Base-by-base conservation (phyloP, 2,797 vertebrate genomes). In the Sebastes itinus region DNA sequence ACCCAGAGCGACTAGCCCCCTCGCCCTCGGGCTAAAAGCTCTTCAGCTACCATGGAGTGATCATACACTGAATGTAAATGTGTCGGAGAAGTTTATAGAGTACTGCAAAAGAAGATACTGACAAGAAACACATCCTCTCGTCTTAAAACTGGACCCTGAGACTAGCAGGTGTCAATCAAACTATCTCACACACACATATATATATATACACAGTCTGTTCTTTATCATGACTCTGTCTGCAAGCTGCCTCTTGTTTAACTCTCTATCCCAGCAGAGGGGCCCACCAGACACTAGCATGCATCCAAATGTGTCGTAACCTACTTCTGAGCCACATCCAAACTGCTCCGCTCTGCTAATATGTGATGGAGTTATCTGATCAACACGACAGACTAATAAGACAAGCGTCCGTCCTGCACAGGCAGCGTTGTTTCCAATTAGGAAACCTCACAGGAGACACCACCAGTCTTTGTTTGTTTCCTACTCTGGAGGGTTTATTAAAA, bases 271-370 rank as follows among this genome's bases (percentile, higher is more conserved):
- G 60, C 28, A 56, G 71, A 83, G 84, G 23, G 88, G 84, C 85
- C 87, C 84, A 79, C 69, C 69, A 86, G 82, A 83, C 2, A 10
- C 75, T n/a, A 63, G 83, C 59, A 64, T 28, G 72, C 81, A 90
- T 89, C 87, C 88, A 90, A 90, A 93, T 90, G 89, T 92, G 91
- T 92, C 89, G 85, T 82, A 90, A 88, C 87, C 89, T 85, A 93
- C 87, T 92, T 92, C 70, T 83, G 81, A 83, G 82, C 79, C 74
- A 56, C 76, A 62, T 89, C 60, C 83, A 80, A 68, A 84, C 68
- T 25, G 32, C 79, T 82, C 80, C 16, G 42, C 42, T 77, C 59
- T 72, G 81, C 62, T n/a, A 61, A 70, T 25, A 81, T 75, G 76
- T 61, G 80, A 91, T 84, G 32, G n/a, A 80, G 75, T 87, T 77